Conservation (phyloP, 1,140 invertebrate species). For the Halictus rubicundus region DNA sequence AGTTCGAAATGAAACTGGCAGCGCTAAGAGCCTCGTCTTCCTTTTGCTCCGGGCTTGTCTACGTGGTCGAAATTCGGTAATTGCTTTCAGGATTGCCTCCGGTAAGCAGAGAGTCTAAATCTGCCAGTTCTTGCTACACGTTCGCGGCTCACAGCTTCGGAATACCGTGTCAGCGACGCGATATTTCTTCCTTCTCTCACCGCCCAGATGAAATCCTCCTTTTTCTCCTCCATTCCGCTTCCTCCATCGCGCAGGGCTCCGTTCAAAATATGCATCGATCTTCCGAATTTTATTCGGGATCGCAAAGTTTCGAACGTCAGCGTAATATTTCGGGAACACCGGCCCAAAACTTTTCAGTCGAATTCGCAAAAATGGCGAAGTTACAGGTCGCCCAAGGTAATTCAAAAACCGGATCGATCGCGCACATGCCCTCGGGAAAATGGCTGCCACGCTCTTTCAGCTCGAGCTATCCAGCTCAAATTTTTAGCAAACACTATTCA, state of each 20-base stretch:
- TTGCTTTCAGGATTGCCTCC: slow-evolving; percentile 71
- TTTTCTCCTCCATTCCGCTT: background rate
- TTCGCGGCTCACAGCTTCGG: slow-evolving; percentile 7
- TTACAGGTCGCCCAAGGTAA: no score
- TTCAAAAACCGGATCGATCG: no score
- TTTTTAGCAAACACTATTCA: no score
- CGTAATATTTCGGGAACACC: no score
- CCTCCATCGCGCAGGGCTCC: no score
- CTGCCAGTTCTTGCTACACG: slow-evolving; percentile 55
- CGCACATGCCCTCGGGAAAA: no score
- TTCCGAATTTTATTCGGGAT: no score
- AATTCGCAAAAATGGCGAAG: no score
- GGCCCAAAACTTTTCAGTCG: no score
- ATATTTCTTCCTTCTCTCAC: slow-evolving; percentile 10
- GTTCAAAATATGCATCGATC: background rate
- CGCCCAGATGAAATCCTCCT: background rate
- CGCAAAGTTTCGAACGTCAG: no score
- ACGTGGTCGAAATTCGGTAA: slow-evolving; percentile 67
- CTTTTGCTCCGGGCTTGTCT: slow-evolving; percentile 40
- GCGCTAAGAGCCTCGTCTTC: slow-evolving; percentile 29
- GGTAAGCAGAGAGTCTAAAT: slow-evolving; percentile 63
- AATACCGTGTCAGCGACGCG: slow-evolving; percentile 22
- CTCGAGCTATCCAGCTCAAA: no score
- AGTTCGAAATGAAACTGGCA: slow-evolving; percentile 33
- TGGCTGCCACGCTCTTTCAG: no score